A percentile compares a stretch with the other conserved stretches of the same genome.
Conservation (phyloP, 2,797 vertebrate species). For the Jordanella pulchra region DNA sequence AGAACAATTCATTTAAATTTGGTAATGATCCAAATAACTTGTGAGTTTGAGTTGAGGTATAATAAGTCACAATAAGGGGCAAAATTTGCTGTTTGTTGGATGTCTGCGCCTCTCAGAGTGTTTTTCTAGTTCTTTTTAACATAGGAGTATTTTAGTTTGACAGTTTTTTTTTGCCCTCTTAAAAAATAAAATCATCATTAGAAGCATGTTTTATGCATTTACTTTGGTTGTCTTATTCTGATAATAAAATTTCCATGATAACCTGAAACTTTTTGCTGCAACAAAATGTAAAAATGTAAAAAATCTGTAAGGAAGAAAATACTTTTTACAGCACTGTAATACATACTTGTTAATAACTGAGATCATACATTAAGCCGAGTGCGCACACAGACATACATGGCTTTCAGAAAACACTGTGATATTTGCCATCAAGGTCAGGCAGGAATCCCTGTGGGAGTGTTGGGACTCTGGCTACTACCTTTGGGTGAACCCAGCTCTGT, state of each 20-base stretch:
- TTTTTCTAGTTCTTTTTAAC: background rate
- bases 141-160: background rate
- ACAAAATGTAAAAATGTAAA: background rate
- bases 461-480: slow-evolving; percentile 28
- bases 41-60: no score
- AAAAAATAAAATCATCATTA: background rate
- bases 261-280: background rate
- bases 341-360: background rate
- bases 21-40: no score
- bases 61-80: no score
- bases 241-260: background rate
- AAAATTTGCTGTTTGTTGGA: no score
- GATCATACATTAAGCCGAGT: background rate
- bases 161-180: background rate
- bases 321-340: background rate
- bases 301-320: background rate
- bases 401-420: background rate
- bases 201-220: background rate
- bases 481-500: slow-evolving; percentile 30
- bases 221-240: background rate
- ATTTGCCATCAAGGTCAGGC: slow-evolving; percentile 13
- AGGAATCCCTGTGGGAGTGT: slow-evolving; percentile 48
- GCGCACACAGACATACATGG: background rate
- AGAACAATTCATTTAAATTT: no score
- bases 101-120: no score